phyloP scores from a whole-genome alignment of 2,888 invertebrate genomes.

The Stegophylla sp. region DNA sequence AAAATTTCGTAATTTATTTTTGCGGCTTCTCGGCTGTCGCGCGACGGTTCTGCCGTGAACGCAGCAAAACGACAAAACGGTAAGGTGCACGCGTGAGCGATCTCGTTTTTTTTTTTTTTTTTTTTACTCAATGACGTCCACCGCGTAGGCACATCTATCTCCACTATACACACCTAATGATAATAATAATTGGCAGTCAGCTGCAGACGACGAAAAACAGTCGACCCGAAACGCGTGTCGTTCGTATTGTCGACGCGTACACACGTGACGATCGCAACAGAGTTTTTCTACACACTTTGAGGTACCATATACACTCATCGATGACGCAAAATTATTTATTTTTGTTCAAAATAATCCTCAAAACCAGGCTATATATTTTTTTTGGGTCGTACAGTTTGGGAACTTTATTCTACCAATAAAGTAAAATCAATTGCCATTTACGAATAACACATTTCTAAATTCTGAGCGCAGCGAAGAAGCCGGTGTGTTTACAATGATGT shows the following conservation, averaged over 20 bases:
- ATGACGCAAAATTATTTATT: too few species aligned
- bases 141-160: background rate
- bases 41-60: background rate
- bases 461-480: too few species aligned
- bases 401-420: too few species aligned
- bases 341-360: too few species aligned
- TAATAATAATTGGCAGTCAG: background rate
- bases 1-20: background rate
- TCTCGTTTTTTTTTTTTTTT: slow-evolving; percentile 3
- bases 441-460: too few species aligned
- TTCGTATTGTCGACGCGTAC: slow-evolving; percentile 3
- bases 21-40: background rate
- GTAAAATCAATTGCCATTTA: too few species aligned
- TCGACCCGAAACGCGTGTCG: slow-evolving; percentile 33
- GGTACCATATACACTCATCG: too few species aligned
- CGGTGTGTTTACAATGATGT: too few species aligned
- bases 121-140: too few species aligned
- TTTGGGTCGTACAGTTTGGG: too few species aligned
- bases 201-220: slow-evolving; percentile 9
- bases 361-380: too few species aligned
- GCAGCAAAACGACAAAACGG: background rate
- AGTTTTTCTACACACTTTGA: too few species aligned
- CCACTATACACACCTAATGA: background rate
- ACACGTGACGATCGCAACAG: background rate
- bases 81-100: slow-evolving; percentile 9